Evolutionary conservation across 2,797 vertebrate species (phyloP).

Genomic region (Falco naumanni): DNA sequence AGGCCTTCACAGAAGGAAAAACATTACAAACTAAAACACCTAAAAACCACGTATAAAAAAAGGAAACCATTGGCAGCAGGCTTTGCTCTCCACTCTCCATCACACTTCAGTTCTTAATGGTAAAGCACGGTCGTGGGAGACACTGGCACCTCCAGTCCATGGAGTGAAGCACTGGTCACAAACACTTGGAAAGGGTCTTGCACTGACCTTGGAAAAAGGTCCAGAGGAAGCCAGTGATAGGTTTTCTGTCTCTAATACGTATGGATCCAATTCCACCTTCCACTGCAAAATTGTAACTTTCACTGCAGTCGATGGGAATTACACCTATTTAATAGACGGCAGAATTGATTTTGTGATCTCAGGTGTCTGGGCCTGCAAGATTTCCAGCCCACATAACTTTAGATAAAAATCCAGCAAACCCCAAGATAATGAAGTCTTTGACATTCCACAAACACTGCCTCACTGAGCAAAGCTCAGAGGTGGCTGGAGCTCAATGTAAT

Average conservation of each 20-base stretch:
- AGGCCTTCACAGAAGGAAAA: not conserved
- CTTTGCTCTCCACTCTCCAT: not conserved
- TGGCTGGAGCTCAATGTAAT: not conserved
- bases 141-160: not conserved
- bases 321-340: constrained; percentile 49
- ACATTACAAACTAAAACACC: not conserved
- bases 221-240: not conserved
- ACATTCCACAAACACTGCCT: constrained; percentile 39
- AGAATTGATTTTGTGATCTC: constrained; percentile 55
- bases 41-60: not conserved
- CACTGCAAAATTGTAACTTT: not conserved
- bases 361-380: constrained; percentile 1
- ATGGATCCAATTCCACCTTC: constrained; percentile 31
- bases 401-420: constrained; percentile 51
- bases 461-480: not conserved
- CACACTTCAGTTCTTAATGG: not conserved
- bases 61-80: not conserved
- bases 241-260: not conserved
- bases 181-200: not conserved
- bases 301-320: constrained; percentile 31
- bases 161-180: not conserved
- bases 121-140: not conserved
- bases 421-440: constrained; percentile 35
- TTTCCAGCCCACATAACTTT: constrained; percentile 34
- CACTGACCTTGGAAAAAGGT: constrained; percentile 9